These are phyloP conservation scores for Mesocricetus auratus DNA, from an alignment of 2,113 vertebrate species.

Conservation along the genomic window DNA sequence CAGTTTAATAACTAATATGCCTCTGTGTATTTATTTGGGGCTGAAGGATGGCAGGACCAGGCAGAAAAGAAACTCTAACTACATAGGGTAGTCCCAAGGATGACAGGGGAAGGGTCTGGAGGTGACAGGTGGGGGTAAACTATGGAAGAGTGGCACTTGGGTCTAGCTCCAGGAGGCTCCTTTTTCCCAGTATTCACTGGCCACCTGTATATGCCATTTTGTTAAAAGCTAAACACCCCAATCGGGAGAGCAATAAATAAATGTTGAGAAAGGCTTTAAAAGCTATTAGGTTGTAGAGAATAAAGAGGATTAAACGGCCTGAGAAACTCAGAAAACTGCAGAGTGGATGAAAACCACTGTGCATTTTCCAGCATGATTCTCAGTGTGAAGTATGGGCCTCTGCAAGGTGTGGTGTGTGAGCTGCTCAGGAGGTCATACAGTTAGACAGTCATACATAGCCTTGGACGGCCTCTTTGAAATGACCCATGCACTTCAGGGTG, in stretches of 20 bases:
- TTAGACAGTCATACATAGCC: not conserved
- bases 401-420: not conserved
- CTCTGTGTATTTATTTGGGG: too few relatives aligned
- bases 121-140: rapidly evolving
- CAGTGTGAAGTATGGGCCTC: not conserved
- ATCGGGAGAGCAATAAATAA: not conserved
- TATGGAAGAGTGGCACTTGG: not conserved
- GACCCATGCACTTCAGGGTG: not conserved
- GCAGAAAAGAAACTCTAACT: too few relatives aligned
- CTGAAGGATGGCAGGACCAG: too few relatives aligned
- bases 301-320: slow-evolving; percentile 3
- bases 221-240: slow-evolving; percentile 32
- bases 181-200: not conserved
- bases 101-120: not conserved
- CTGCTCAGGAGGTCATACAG: not conserved
- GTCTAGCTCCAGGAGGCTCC: not conserved
- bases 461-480: not conserved
- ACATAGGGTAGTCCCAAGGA: not conserved
- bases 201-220: not conserved
- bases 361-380: not conserved
- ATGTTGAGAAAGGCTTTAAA: slow-evolving; percentile 3
- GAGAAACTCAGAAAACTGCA: slow-evolving; percentile 12
- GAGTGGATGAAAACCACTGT: not conserved
- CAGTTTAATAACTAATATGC: too few relatives aligned
- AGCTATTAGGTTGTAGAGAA: slow-evolving; percentile 40